phyloP scores from a whole-genome alignment of 2,888 invertebrate genomes.

The Rhorus exstirpatorius region DNA sequence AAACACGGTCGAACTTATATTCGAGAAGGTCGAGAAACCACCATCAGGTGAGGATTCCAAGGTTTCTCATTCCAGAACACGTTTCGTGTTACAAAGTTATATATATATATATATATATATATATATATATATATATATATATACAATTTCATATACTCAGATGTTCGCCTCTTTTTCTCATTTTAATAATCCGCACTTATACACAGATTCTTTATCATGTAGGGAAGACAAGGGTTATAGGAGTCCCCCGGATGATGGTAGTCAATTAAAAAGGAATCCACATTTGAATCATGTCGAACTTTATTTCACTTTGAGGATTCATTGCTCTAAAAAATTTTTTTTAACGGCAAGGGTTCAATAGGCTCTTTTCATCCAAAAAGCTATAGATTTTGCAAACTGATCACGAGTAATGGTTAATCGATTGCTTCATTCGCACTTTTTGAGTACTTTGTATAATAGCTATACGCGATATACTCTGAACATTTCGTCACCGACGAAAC shows the following conservation, averaged over 20 bases:
- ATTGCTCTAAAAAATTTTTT: too few species aligned
- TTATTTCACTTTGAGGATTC: too few species aligned
- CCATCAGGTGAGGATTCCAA: constrained; percentile 34
- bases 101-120: constrained; percentile 25
- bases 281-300: not conserved
- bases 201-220: constrained; percentile 7
- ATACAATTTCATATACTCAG: too few species aligned
- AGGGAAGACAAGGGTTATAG: not conserved
- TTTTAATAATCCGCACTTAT: constrained; percentile 1
- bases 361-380: too few species aligned
- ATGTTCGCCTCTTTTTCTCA: constrained; percentile 5
- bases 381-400: not conserved
- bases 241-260: not conserved
- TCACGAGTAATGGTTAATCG: not conserved
- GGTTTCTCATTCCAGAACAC: constrained; percentile 49
- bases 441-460: too few species aligned
- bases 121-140: not conserved
- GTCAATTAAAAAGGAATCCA: not conserved
- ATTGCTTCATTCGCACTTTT: too few species aligned
- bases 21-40: constrained; percentile 55
- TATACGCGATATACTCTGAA: too few species aligned
- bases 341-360: too few species aligned
- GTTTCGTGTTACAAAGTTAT: constrained; percentile 43
- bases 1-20: constrained; percentile 46
- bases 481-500: not conserved